Conservation (phyloP, 1,140 invertebrate species). For the Drosophila eugracilis region DNA sequence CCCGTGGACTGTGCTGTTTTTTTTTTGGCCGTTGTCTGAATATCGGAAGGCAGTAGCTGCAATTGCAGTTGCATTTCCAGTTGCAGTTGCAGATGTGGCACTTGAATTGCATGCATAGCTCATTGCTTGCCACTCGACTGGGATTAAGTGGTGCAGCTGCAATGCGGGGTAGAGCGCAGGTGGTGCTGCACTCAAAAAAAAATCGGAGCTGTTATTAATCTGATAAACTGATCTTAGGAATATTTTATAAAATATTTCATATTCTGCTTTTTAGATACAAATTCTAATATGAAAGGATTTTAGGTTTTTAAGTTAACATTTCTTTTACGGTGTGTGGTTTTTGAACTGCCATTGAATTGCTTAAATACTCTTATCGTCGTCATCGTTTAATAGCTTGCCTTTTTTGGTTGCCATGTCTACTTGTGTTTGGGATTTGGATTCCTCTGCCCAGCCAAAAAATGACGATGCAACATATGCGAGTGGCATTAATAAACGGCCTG, state of each 20-base stretch:
- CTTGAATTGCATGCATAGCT: conserved; percentile 82
- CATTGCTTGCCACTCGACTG: conserved; percentile 76
- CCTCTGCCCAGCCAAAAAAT: conserved; percentile 13
- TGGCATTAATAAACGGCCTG: conserved; percentile 74
- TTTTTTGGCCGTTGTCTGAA: conserved; percentile 58
- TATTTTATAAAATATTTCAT: too few relatives aligned
- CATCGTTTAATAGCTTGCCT: conserved; percentile 60
- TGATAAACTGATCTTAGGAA: too few relatives aligned
- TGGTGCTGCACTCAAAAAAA: conserved; percentile 9
- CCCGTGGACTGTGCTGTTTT: conserved; percentile 41
- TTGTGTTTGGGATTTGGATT: not conserved
- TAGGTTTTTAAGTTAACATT: not conserved
- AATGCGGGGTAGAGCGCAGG: not conserved
- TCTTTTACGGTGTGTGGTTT: conserved; percentile 26
- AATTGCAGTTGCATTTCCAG: conserved; percentile 35
- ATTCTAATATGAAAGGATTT: too few relatives aligned
- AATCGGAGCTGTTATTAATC: too few relatives aligned
- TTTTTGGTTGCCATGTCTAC: conserved; percentile 67
- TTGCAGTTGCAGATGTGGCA: conserved; percentile 56
- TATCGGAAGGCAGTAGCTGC: conserved; percentile 29
- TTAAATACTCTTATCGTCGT: conserved; percentile 73
- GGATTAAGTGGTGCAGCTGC: conserved; percentile 49
- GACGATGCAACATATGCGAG: conserved; percentile 71
- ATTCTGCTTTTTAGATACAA: too few relatives aligned
- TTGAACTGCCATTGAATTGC: conserved; percentile 80